These are phyloP conservation scores for Cydia fagiglandana DNA, from an alignment of 1,140 invertebrate species.

Conservation along the genomic window DNA sequence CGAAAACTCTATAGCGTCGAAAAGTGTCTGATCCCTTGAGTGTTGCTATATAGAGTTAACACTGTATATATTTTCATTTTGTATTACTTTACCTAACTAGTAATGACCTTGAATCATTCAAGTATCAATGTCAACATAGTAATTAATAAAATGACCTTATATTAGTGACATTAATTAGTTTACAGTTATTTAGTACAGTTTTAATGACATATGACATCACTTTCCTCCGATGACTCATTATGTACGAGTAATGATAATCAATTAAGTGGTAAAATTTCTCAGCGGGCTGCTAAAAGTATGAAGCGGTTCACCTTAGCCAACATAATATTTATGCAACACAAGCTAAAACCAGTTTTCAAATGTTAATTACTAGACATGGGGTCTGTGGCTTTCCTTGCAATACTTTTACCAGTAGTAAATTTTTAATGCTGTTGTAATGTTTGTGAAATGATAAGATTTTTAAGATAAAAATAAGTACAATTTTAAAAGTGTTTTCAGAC, in stretches of 20 bases:
- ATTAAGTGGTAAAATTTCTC: conserved; percentile 3
- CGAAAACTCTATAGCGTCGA: too few relatives aligned
- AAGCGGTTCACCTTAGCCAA: conserved; percentile 21
- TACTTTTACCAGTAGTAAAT: background rate
- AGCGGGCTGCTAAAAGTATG: conserved; percentile 12
- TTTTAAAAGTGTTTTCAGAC: too few relatives aligned
- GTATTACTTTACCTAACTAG: background rate
- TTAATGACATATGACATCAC: conserved; percentile 3
- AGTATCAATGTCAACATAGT: conserved; percentile 5
- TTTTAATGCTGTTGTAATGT: background rate
- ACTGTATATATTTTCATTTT: background rate
- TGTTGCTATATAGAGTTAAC: too few relatives aligned
- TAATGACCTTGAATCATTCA: background rate
- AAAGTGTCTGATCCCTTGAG: too few relatives aligned
- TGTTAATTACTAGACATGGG: conserved; percentile 4
- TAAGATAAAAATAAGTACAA: background rate
- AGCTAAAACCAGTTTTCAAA: conserved; percentile 21
- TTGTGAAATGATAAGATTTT: background rate
- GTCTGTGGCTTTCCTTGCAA: conserved; percentile 11
- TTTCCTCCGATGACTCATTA: background rate
- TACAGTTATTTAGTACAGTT: conserved; percentile 1
- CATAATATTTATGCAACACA: conserved; percentile 5
- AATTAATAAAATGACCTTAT: background rate
- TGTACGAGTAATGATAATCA: background rate
- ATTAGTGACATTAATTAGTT: background rate